Percentiles rank a stretch among this genome's conserved stretches.
phyloP scores from a whole-genome alignment of 2,113 vertebrate genomes.

The Trogon surrucura region DNA sequence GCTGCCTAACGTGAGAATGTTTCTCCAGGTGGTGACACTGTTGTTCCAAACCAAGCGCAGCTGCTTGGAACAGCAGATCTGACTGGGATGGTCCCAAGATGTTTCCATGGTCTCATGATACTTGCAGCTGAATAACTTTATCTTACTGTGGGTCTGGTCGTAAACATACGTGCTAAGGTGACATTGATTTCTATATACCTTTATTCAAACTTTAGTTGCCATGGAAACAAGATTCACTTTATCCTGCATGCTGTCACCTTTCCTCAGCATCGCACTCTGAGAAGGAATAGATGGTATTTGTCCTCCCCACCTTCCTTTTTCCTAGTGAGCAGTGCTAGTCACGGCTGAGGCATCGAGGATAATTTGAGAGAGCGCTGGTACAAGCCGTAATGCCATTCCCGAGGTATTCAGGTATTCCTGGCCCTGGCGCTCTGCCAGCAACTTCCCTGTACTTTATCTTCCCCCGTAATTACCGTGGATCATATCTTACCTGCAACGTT shows the following conservation, averaged over 20 bases:
- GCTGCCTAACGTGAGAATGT: not conserved
- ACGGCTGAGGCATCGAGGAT: not conserved
- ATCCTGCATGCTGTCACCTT: not conserved
- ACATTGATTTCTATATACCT: constrained; percentile 7
- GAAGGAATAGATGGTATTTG: not conserved
- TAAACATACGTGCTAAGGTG: not conserved
- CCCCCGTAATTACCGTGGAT: constrained; percentile 20
- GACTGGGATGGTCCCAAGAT: rapidly evolving
- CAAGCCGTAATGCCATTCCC: not conserved
- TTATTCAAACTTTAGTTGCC: constrained; percentile 56
- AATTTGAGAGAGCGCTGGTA: not conserved
- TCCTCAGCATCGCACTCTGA: not conserved
- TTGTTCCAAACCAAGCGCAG: not conserved
- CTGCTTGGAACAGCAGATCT: not conserved
- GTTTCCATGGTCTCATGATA: rapidly evolving
- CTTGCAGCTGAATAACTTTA: not conserved
- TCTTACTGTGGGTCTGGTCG: not conserved
- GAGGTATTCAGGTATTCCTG: not conserved
- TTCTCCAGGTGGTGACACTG: constrained; percentile 48
- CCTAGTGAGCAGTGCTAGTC: not conserved
- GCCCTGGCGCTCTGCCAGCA: not conserved
- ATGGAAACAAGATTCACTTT: constrained; percentile 49
- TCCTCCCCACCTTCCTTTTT: not conserved
- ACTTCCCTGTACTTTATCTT: not conserved
- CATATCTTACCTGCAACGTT: constrained; percentile 23